Base-by-base conservation (phyloP, 2,113 vertebrate species). In the Neoarius graeffei region DNA sequence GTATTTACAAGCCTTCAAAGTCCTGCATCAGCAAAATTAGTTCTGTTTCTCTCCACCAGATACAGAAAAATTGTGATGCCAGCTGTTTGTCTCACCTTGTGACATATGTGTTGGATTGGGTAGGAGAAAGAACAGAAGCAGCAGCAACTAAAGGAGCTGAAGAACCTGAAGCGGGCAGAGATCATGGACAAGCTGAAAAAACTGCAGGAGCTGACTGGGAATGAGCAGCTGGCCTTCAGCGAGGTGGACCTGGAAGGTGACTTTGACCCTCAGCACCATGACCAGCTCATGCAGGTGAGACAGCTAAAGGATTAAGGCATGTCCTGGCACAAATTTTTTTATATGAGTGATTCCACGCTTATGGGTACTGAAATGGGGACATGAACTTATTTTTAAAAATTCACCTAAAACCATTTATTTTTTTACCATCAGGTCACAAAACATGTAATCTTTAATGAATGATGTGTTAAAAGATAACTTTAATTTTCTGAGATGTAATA, bases 91-190 rank as follows among this genome's bases (percentile, higher is more conserved):
- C 54, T 59, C 54, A 81, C 19, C 6, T 0, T 10, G 14, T 80
- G 77, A 17, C 5, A 30, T 23, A 1, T 81, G 15, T 42, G 19
- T 50, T 84, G 60, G 14, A 17, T 54, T 27, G 86, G 20, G 2
- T 88, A 97, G 96, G 97, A 97, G 86, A 97, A 96, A 81, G 95
- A 95, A 4, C 96, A 94, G 90, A 97, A 97, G 90, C 96, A 85
- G 14, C 95, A 97, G 91, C 96, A 98, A 89, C 93, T 98, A 90
- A 98, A 97, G 92, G 97, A 97, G 91, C 92, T 98, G 84, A 98
- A 98, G 93, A 98, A 97, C 91, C 91, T 98, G 89, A 98, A 98
- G 93, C 92, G 96, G 20, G 95, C 90, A 3, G 97, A 98, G 94
- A 96, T 98, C 66, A 90, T 96, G 92, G 95, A 96, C 64, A 97